Conservation (phyloP, 1,140 invertebrate genomes). For the Macrocentrus cingulum region DNA sequence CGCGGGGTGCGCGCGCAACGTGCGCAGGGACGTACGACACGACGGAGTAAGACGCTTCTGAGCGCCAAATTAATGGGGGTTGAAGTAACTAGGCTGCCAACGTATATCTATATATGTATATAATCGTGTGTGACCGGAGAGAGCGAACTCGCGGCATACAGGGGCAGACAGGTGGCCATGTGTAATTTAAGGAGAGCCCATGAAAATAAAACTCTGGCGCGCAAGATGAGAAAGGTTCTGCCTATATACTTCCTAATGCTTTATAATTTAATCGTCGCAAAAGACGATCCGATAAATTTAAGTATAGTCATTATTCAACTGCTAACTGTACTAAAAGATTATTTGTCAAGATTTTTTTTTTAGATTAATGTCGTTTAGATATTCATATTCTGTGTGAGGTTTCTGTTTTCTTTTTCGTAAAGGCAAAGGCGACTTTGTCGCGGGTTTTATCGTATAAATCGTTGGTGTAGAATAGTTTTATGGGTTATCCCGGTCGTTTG, state of each 20-base stretch:
- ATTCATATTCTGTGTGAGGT: no score
- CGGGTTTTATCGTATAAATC: no score
- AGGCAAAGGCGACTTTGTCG: no score
- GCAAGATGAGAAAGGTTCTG: neutral
- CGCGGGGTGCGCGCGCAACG: constrained; percentile 29
- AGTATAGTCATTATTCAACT: no score
- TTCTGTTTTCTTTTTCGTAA: no score
- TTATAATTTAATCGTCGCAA: neutral
- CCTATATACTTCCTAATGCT: neutral
- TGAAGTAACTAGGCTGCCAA: neutral
- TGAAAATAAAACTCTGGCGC: neutral
- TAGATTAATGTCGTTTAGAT: no score
- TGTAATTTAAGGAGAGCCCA: constrained; percentile 22
- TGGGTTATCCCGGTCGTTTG: no score
- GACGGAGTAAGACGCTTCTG: constrained; percentile 10
- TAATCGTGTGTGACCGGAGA: neutral
- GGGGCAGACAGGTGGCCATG: constrained; percentile 26
- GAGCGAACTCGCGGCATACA: neutral
- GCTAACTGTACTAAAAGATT: no score
- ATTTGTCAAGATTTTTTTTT: no score
- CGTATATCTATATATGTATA: neutral
- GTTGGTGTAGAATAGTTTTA: no score
- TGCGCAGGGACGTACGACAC: constrained; percentile 29
- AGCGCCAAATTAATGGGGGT: constrained; percentile 25
- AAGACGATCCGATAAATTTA: no score